Evolutionary conservation across 1,140 invertebrate genomes (phyloP), one percentile per base, ranked within the genome.

Genomic region (Drosophila ananassae): DNA sequence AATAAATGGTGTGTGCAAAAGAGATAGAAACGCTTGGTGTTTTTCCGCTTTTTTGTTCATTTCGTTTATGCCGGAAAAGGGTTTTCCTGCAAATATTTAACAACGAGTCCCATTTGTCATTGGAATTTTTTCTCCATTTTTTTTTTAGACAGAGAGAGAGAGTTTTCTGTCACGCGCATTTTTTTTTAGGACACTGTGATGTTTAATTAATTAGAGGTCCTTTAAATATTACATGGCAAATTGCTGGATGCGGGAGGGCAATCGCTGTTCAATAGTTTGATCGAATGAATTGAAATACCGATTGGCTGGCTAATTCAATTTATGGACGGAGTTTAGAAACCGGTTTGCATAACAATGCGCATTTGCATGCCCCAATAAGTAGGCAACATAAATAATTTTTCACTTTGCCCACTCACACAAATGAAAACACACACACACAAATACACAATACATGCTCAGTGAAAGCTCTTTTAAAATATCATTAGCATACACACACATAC

Each of bases 391-490:
- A 74, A 75, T 75, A 75, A 66, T 75, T 53, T 58, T 75, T 66
- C 72, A 75, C 72, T 74, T 73, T 74, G 60, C 72, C 39, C 50
- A 55, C 66, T 63, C 50, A 52, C 60, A 54, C 60, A 24, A 9
- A 4, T 39, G 10, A 30, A 30, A 8, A 47, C n/a, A 17, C 46
- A 59, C 12, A 37, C 41, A 44, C 21, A 44, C 4, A n/a, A n/a
- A n/a, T n/a, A 53, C 34, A 52, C 24, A 22, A 41, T 22, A 44
- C 32, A 54, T 62, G 67, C 46, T 28, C 79, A 51, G 50, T 50
- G 74, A 76, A 82, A 73, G 76, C 77, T 87, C 81, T 85, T 80
- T 85, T 81, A 85, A 85, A 85, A 87, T 85, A 81, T 85, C 81
- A 85, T 85, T 85, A 85, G 79, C 81, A 81, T 77, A 66, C 82